Evolutionary conservation across 64 coral and sea anemone species (phyloP), one percentile per base, ranked within the genome.

Genomic region (Pachyseris speciosa): DNA sequence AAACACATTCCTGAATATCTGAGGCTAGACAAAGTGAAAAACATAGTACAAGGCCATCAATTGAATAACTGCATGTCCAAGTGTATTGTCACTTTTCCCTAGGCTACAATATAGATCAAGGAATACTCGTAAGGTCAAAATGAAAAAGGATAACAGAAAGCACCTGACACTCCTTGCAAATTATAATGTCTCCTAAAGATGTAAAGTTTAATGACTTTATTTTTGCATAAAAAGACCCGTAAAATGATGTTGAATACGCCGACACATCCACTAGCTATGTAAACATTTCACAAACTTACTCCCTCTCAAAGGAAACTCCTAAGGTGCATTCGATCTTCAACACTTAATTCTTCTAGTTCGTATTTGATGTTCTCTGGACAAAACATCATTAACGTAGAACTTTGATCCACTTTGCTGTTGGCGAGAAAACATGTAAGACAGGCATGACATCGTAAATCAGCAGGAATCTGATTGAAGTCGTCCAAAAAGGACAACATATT

Each of bases 211-310:
- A 55, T 55, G 51, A n/a, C 20, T 55, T 12, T 17, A 55, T 55
- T 55, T 4, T 55, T 55, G 51, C 51, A 55, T 17, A 55, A 55
- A n/a, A 55, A 16, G 4, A 1, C 15, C 10, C 10, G 15, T 55
- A 55, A 55, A 55, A 19, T 55, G 20, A 55, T 55, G 51, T 55
- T 12, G 19, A n/a, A 55, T 55, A 55, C 10, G 20, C 51, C 0
- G 20, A 12, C 15, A 55, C 51, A 45, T 45, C 20, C 51, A 55
- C 51, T 55, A 55, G 51, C 51, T 55, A 2, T 19, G 20, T 19
- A 69, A 37, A 72, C 69, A 22, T 42, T 39, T 72, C 32, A 43
- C 20, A 72, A 72, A 72, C 69, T 72, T 72, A 72, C 59, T n/a
- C 25, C 27, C 25, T 64, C 59, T 4, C 59, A 24, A 22, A 64